These are phyloP conservation scores for Leucophora obtusa DNA, from an alignment of 2,888 invertebrate species.

Conservation along the genomic window DNA sequence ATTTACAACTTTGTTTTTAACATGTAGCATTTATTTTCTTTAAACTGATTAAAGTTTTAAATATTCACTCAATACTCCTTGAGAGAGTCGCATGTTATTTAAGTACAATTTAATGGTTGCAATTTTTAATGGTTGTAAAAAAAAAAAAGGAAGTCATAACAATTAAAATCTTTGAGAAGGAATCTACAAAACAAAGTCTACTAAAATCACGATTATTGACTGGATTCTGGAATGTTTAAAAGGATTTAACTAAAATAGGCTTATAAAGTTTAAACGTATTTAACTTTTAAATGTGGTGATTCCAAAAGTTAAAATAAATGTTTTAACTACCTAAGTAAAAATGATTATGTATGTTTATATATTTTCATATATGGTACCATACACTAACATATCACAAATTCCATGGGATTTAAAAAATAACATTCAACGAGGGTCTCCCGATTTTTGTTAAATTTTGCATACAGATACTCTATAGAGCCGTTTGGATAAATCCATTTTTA, in stretches of 20 bases:
- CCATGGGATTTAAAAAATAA: too few species aligned
- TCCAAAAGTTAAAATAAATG: too few species aligned
- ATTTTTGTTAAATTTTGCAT: too few species aligned
- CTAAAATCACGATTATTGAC: background rate
- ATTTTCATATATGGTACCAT: too few species aligned
- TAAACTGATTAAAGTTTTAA: slow-evolving; percentile 56
- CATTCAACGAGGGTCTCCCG: too few species aligned
- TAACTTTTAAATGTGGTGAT: too few species aligned
- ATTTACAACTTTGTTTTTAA: slow-evolving; percentile 74
- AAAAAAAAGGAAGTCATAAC: slow-evolving; percentile 58
- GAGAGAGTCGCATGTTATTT: slow-evolving; percentile 10
- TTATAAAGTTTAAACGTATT: background rate
- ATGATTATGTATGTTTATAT: too few species aligned
- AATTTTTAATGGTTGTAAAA: slow-evolving; percentile 52
- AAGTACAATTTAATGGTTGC: slow-evolving; percentile 55
- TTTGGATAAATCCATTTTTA: too few species aligned
- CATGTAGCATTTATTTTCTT: slow-evolving; percentile 50
- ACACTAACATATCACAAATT: too few species aligned
- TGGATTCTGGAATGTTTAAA: background rate
- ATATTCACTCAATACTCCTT: background rate
- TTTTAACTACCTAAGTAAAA: too few species aligned
- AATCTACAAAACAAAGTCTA: background rate
- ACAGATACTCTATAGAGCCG: too few species aligned
- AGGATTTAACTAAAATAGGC: background rate
- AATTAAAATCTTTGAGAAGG: slow-evolving; percentile 41